phyloP scores from a whole-genome alignment of 2,113 vertebrate species.

The Sula dactylatra region DNA sequence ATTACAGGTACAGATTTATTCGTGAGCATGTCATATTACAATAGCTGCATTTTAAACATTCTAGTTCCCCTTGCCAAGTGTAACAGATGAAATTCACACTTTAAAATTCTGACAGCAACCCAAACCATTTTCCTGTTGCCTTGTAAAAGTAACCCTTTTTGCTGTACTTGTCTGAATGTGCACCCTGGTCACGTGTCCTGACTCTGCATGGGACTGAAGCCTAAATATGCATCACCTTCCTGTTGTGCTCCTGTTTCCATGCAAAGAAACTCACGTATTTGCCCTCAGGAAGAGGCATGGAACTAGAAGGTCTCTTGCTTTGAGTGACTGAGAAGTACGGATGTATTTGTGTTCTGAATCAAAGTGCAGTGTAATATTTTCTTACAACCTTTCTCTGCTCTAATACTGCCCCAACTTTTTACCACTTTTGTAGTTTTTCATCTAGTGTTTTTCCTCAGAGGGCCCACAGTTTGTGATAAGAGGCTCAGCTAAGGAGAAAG shows the following conservation, averaged over 20 bases:
- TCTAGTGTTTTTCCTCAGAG: conserved; percentile 59
- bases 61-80: not conserved
- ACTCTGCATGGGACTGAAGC: not conserved
- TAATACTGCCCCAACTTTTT: not conserved
- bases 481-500: conserved; percentile 79
- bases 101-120: not conserved
- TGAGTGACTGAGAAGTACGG: not conserved
- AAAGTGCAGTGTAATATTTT: not conserved
- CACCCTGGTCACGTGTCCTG: not conserved
- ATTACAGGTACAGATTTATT: not conserved
- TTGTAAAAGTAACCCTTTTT: not conserved
- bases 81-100: not conserved
- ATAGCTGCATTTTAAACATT: not conserved
- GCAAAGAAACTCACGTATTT: not conserved
- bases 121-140: not conserved
- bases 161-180: not conserved
- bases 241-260: not conserved
- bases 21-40: not conserved
- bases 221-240: not conserved
- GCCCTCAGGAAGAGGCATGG: not conserved
- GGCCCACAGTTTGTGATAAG: not conserved
- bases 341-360: not conserved
- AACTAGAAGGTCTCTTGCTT: not conserved
- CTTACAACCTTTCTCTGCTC: not conserved
- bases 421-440: not conserved